phyloP scores from a whole-genome alignment of 2,888 invertebrate genomes.

The Melolontha melolontha region DNA sequence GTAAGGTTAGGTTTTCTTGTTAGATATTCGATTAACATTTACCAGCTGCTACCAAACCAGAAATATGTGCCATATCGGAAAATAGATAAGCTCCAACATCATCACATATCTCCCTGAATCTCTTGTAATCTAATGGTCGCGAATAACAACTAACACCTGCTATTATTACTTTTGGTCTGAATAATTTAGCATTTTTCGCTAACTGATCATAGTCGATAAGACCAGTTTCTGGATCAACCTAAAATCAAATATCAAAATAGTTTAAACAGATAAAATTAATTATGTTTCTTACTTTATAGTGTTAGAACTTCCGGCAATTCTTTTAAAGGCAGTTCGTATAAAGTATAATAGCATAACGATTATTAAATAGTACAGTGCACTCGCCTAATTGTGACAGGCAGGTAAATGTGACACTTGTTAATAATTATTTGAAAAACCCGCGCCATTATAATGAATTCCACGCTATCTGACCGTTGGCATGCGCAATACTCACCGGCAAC shows the following conservation, averaged over 20 bases:
- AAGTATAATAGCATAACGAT: too few relatives aligned
- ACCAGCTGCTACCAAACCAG: constrained; percentile 91
- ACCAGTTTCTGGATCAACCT: constrained; percentile 82
- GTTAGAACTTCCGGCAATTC: too few relatives aligned
- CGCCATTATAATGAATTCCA: too few relatives aligned
- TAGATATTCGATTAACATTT: constrained; percentile 43
- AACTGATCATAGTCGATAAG: constrained; percentile 93
- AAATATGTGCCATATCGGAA: constrained; percentile 97
- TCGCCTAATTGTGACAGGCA: too few relatives aligned
- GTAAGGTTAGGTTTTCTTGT: constrained; percentile 3
- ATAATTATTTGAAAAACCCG: too few relatives aligned
- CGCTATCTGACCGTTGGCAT: too few relatives aligned
- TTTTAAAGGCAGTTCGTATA: too few relatives aligned
- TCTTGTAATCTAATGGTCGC: constrained; percentile 89
- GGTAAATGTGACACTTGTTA: too few relatives aligned
- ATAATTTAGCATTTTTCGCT: constrained; percentile 83
- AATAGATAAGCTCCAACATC: constrained; percentile 88
- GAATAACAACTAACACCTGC: constrained; percentile 97
- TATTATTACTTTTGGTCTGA: constrained; percentile 92
- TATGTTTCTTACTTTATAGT: too few relatives aligned
- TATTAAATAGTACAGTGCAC: too few relatives aligned
- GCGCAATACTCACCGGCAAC: too few relatives aligned
- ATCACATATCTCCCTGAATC: constrained; percentile 86
- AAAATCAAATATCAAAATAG: constrained; percentile 42
- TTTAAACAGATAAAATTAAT: too few relatives aligned